Evolutionary conservation across 1,140 invertebrate genomes (phyloP).

Genomic region (Conus ventricosus): DNA sequence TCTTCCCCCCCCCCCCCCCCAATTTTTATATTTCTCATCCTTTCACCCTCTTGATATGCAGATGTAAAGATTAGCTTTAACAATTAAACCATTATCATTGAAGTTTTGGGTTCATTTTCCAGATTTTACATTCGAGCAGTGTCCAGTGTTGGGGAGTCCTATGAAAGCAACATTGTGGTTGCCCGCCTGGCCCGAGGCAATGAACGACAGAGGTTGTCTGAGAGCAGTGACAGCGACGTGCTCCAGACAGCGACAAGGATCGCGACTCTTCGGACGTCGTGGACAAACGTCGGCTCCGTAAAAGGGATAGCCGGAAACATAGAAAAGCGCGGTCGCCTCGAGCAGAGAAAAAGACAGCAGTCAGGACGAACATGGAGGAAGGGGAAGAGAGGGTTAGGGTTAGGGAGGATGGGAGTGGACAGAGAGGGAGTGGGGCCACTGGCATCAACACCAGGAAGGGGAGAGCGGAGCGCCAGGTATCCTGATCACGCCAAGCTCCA

Average conservation of each 20-base stretch:
- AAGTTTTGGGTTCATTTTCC: constrained; percentile 14
- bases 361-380: constrained; percentile 36
- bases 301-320: constrained; percentile 42
- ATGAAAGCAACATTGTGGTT: constrained; percentile 61
- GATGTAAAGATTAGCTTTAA: too few relatives aligned
- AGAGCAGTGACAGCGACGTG: constrained; percentile 54
- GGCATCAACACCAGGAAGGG: not conserved
- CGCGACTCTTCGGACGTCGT: constrained; percentile 53
- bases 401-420: constrained; percentile 37
- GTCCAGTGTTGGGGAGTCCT: constrained; percentile 62
- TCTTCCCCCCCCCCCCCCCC: too few relatives aligned
- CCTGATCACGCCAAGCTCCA: constrained; percentile 57
- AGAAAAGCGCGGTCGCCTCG: constrained; percentile 54
- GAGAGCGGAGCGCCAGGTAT: constrained; percentile 37
- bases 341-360: constrained; percentile 35
- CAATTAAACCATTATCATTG: too few relatives aligned
- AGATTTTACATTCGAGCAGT: constrained; percentile 65
- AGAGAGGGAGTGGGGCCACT: constrained; percentile 4
- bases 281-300: constrained; percentile 45
- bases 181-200: constrained; percentile 49
- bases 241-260: constrained; percentile 58
- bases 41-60: too few relatives aligned
- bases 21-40: too few relatives aligned
- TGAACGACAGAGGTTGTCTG: constrained; percentile 32
- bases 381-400: constrained; percentile 36